Base-by-base conservation (phyloP, 2,888 invertebrate genomes). In the Caenorhabditis imperialis region DNA sequence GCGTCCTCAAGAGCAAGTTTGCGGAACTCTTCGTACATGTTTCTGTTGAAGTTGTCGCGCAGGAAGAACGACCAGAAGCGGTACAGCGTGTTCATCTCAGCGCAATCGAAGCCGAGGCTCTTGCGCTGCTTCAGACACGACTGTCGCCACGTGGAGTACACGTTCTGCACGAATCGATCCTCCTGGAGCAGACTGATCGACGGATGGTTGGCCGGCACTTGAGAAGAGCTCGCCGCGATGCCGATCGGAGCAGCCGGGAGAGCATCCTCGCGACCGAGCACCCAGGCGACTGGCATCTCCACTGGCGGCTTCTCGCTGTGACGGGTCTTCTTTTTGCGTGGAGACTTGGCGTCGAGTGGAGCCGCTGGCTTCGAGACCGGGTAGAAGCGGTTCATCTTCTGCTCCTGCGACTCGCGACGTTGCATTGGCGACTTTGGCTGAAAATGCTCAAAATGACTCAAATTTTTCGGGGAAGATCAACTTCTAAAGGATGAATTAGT, bases 41-140 rank as follows among this genome's bases (percentile, higher is more conserved):
- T 95, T 84, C 94, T 92, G 90, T 99, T 99, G 90, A 96, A 99
- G 89, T 98, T 96, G 89, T 98, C 97, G 74, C 99, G 91, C 78
- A 99, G 91, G 91, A 99, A 99, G 92, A 98, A 98, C 30, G 98
- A 98, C 99, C 99, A 99, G 91, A 99, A 99, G 75, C 99, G 92
- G 91, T 96, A 99, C 54, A 99, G 91, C 0, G 99, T 99, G 90
- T 99, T 99, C 98, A 99, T 99, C 90, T 99, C 99, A 88, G 95
- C 95, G 6, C 96, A 94, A 0, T 98, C 98, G 85, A 93, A 93
- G 74, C 98, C 98, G 63, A 94, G 91, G 88, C 93, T 92, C 90
- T 94, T 94, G 81, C 97, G 93, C 89, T 98, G 97, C 92, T 94
- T 95, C 38, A 96, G 91, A 90, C 98, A 98, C 82, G 95, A 92